Base-by-base conservation (phyloP, 2,888 invertebrate species). In the Eupithecia exiguata region DNA sequence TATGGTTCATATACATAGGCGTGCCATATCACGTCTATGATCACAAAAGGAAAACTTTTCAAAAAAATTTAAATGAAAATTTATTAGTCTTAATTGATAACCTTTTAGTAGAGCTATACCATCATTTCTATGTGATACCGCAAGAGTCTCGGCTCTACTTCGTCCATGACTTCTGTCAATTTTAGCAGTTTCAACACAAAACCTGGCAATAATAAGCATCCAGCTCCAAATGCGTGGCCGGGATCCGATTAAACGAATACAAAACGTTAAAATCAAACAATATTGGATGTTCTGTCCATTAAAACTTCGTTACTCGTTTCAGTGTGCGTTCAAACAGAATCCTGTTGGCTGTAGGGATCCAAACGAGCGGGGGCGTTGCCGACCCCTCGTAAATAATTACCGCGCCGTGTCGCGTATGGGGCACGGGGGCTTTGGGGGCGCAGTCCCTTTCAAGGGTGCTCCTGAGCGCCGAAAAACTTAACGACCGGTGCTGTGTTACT, bases 331-430 rank as follows among this genome's bases (percentile, higher is more conserved):
- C 69, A 72, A 63, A 81, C 77, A 77, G 77, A 78, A 78, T 78
- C 72, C 82, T 72, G 75, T 72, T 70, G 70, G 67, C 68, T 77
- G 81, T 80, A 75, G 79, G 79, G 84, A 70, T 77, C 78, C 83
- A 36, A 80, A 65, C 71, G 77, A 79, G 75, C 81, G 83, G 84
- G 87, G 89, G 85, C 80, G 86, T 87, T 88, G 89, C 89, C 89
- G 85, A 74, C 70, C 91, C 92, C 92, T 91, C 88, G 91, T 91
- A 91, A 92, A 92, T 93, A 92, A 93, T 92, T 92, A 91, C 91
- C 87, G 84, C 87, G 84, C 83, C 83, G 84, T 81, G 76, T 79
- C 74, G 82, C 65, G 80, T 83, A 83, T 84, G 82, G 66, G 63
- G 63, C 63, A 35, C 10, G 63, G 63, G 63, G 49, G 35, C 35